Conservation (phyloP, 2,888 invertebrate genomes). For the Drosophila anomalata region DNA sequence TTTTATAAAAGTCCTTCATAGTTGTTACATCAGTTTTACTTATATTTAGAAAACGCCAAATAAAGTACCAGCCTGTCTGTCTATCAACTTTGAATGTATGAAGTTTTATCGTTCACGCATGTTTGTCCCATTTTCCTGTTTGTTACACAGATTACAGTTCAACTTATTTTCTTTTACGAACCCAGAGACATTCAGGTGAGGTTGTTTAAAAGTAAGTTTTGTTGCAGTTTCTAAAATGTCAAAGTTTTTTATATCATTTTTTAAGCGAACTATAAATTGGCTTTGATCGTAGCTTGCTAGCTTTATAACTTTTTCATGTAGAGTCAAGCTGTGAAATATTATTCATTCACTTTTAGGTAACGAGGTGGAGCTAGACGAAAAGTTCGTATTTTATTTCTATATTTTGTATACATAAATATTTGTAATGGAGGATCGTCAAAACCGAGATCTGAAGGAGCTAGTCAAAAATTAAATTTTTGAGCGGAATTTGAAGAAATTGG, state of each 20-base stretch:
- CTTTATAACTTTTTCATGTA: background rate
- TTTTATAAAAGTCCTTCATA: background rate
- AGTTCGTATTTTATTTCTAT: no score
- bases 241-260: conserved; percentile 37
- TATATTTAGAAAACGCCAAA: background rate
- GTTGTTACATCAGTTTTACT: background rate
- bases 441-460: no score
- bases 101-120: conserved; percentile 51
- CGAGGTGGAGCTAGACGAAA: no score
- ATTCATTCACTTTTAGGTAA: background rate
- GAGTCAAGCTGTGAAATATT: background rate
- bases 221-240: conserved; percentile 14
- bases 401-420: no score
- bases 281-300: conserved; percentile 30
- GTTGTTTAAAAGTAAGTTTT: conserved; percentile 38
- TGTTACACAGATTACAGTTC: conserved; percentile 51
- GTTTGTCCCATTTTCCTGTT: conserved; percentile 37
- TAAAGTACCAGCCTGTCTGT: background rate
- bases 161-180: conserved; percentile 38
- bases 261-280: conserved; percentile 36
- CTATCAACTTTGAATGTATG: conserved; percentile 7
- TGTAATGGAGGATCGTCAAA: no score
- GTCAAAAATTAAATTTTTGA: no score
- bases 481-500: no score
- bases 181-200: background rate